Conservation (phyloP, 1,140 invertebrate species). For the Lordiphosa mommai region DNA sequence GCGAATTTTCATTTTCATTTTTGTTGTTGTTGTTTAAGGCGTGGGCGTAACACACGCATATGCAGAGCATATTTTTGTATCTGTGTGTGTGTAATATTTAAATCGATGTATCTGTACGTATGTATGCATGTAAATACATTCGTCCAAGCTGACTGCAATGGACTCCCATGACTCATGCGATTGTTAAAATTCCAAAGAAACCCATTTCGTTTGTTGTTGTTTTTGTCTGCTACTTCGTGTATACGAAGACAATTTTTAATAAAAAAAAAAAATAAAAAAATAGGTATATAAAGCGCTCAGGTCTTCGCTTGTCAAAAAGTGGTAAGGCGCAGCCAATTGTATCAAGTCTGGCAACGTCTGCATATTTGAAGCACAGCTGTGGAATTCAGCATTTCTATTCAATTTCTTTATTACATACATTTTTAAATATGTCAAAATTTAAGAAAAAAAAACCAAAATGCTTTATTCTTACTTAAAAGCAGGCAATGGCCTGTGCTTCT, state of each 20-base stretch:
- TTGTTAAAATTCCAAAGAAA: conserved; percentile 48
- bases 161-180: conserved; percentile 38
- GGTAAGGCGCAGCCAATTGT: too few relatives aligned
- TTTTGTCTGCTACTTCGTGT: conserved; percentile 14
- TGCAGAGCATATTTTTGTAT: conserved; percentile 2
- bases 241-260: not conserved
- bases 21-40: conserved; percentile 27
- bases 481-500: too few relatives aligned
- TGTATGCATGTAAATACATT: not conserved
- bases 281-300: too few relatives aligned
- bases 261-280: too few relatives aligned
- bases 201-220: conserved; percentile 25
- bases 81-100: conserved; percentile 23
- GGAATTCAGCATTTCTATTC: not conserved
- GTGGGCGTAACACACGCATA: conserved; percentile 30
- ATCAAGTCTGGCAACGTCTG: conserved; percentile 29
- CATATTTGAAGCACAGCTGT: not conserved
- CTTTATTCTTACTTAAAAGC: too few relatives aligned
- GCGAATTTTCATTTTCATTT: conserved; percentile 15
- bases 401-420: too few relatives aligned
- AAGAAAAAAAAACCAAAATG: too few relatives aligned
- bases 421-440: too few relatives aligned
- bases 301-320: too few relatives aligned
- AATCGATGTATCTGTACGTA: conserved; percentile 16
- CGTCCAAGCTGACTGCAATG: not conserved